phyloP scores from a whole-genome alignment of 2,888 invertebrate genomes.

The Orthosia incerta region DNA sequence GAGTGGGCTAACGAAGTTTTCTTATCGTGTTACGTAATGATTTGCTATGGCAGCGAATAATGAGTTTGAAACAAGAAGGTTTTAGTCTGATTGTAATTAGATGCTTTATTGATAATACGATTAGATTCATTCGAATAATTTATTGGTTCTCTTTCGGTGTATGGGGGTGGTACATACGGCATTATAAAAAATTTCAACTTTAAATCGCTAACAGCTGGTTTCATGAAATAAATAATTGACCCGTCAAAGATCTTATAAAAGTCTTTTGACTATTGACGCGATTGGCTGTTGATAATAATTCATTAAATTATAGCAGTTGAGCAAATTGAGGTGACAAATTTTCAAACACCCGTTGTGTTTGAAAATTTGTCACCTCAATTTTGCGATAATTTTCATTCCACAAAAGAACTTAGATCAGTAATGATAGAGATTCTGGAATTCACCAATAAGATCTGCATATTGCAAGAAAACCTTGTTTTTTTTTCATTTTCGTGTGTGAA shows the following conservation, averaged over 20 bases:
- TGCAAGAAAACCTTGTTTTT: neutral
- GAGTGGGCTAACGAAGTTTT: slow-evolving; percentile 52
- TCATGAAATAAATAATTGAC: neutral
- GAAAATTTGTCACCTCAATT: too few species aligned
- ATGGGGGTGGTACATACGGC: too few species aligned
- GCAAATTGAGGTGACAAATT: too few species aligned
- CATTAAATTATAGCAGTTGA: neutral
- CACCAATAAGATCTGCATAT: neutral
- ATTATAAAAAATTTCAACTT: neutral
- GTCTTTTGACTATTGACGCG: neutral
- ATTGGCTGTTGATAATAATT: neutral
- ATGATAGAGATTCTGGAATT: too few species aligned
- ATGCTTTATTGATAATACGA: slow-evolving; percentile 12
- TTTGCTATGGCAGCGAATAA: slow-evolving; percentile 29
- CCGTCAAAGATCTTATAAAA: neutral
- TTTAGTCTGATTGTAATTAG: slow-evolving; percentile 35
- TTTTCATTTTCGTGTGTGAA: neutral
- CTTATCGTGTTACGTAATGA: slow-evolving; percentile 45
- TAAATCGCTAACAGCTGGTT: neutral
- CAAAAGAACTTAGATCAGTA: too few species aligned
- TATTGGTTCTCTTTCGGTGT: too few species aligned
- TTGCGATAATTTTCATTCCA: too few species aligned
- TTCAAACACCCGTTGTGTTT: too few species aligned
- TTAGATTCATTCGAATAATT: neutral
- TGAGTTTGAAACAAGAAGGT: slow-evolving; percentile 25